Conservation (phyloP, 2,113 vertebrate species). For the Sprattus sprattus region DNA sequence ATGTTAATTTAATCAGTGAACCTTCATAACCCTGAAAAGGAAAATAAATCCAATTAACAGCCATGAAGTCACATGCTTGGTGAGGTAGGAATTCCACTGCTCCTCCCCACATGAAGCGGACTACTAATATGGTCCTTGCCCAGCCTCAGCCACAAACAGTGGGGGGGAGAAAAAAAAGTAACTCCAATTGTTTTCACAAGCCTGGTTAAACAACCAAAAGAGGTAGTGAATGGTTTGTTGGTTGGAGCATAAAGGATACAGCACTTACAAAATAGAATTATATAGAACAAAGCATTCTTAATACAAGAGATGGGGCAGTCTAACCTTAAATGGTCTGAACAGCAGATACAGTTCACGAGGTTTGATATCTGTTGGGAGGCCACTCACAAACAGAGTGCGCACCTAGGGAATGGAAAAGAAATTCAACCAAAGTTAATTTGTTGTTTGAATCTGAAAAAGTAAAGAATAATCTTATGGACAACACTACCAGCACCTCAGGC, state of each 20-base stretch:
- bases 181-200: neutral
- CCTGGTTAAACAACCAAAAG: neutral
- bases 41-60: constrained; percentile 69
- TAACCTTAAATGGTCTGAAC: constrained; percentile 96
- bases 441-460: neutral
- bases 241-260: neutral
- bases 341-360: constrained; percentile 96
- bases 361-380: constrained; percentile 95
- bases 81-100: constrained; percentile 54
- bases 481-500: neutral
- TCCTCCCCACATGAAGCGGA: constrained; percentile 40
- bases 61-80: constrained; percentile 63
- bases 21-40: constrained; percentile 94
- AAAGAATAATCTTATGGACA: neutral
- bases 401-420: constrained; percentile 57
- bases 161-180: neutral
- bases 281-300: neutral
- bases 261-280: neutral
- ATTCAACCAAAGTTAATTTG: neutral
- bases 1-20: constrained; percentile 98
- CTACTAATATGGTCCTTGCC: neutral
- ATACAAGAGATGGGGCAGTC: constrained; percentile 16
- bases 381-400: constrained; percentile 94
- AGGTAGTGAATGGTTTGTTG: neutral
- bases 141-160: neutral